These are phyloP conservation scores for Limanda limanda DNA, from an alignment of 2,113 vertebrate species.

Conservation along the genomic window DNA sequence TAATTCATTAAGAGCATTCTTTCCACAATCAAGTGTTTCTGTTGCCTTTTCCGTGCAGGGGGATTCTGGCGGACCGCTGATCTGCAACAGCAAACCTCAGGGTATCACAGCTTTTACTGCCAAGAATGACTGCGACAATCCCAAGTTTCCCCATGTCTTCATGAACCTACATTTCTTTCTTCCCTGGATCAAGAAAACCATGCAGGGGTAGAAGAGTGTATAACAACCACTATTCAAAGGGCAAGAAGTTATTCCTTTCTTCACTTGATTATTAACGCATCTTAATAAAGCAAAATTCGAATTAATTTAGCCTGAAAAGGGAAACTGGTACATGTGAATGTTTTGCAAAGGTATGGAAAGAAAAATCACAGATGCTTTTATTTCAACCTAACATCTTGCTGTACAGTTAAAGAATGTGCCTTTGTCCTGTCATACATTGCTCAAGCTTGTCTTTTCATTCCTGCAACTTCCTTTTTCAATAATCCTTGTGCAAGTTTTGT, in stretches of 20 bases:
- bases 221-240: not conserved
- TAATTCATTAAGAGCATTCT: constrained; percentile 6
- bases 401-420: not conserved
- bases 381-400: not conserved
- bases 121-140: fast-evolving
- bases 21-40: constrained; percentile 1
- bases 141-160: constrained; percentile 62
- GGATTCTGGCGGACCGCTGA: constrained; percentile 74
- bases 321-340: not conserved
- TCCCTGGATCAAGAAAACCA: constrained; percentile 63
- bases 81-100: constrained; percentile 55
- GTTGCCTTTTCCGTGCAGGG: constrained; percentile 45
- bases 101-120: constrained; percentile 40
- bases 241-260: not conserved
- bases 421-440: not conserved
- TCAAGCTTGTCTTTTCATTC: not conserved
- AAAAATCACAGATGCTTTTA: not conserved
- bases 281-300: not conserved
- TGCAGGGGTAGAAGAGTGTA: constrained; percentile 17
- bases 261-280: not conserved
- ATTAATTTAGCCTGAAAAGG: not conserved
- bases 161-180: constrained; percentile 62
- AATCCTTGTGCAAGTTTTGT: not conserved
- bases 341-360: too few species aligned
- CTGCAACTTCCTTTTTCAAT: constrained; percentile 1